These are phyloP conservation scores for Syrmaticus mikado DNA, from an alignment of 2,113 vertebrate genomes.

Conservation along the genomic window DNA sequence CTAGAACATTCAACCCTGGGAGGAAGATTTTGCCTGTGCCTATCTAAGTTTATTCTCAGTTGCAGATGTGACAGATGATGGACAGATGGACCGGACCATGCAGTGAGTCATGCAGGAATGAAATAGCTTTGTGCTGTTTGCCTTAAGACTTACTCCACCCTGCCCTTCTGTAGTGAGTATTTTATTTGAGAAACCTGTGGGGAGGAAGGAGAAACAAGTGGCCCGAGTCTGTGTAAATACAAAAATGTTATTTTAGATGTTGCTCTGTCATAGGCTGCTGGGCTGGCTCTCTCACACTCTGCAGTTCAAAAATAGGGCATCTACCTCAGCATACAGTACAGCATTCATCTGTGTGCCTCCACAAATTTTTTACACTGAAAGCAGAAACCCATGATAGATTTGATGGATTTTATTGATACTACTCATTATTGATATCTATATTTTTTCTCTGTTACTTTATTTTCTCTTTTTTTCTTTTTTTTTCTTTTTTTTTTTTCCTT, in stretches of 20 bases:
- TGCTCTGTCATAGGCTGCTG: background rate
- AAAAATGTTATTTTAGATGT: background rate
- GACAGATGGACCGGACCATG: background rate
- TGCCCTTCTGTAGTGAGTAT: background rate
- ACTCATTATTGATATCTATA: no score
- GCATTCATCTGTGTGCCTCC: accelerated
- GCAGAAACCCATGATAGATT: background rate
- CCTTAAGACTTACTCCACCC: background rate
- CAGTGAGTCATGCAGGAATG: background rate
- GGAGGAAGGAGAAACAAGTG: background rate
- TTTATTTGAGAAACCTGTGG: background rate
- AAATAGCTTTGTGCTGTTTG: background rate
- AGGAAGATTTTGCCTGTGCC: background rate
- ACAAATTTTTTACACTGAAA: background rate
- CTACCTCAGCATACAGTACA: background rate
- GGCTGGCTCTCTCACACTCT: background rate
- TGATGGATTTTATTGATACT: background rate
- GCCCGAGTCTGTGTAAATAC: accelerated
- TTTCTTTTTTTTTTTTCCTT: background rate
- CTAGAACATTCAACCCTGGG: background rate
- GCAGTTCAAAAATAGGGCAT: background rate
- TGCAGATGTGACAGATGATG: background rate
- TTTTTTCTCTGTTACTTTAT: background rate
- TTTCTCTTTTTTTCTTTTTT: background rate
- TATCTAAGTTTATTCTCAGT: background rate